These are phyloP conservation scores for Latheticus oryzae DNA, from an alignment of 2,888 invertebrate species.

Conservation along the genomic window DNA sequence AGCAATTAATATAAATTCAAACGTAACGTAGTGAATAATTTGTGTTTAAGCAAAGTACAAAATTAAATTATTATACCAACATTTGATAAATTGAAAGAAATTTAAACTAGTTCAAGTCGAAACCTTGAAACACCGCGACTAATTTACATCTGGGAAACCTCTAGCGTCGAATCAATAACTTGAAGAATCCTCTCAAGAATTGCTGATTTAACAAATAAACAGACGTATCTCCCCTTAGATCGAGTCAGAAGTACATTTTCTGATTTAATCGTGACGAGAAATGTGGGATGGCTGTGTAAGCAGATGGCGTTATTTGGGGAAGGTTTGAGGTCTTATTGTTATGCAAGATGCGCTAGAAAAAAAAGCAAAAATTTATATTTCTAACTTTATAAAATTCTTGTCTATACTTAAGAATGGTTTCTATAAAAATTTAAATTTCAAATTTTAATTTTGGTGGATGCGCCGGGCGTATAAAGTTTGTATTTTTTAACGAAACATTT, in stretches of 20 bases:
- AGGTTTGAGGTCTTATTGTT: background rate
- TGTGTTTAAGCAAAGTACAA: too few relatives aligned
- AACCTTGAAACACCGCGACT: conserved; percentile 2
- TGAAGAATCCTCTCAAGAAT: conserved; percentile 7
- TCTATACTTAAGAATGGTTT: too few relatives aligned
- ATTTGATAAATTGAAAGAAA: too few relatives aligned
- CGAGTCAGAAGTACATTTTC: background rate
- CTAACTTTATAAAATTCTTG: too few relatives aligned
- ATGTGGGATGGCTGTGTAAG: conserved; percentile 1
- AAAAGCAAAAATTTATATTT: too few relatives aligned
- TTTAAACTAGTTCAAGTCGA: too few relatives aligned
- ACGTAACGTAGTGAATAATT: too few relatives aligned
- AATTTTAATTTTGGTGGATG: background rate
- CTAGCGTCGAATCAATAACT: background rate
- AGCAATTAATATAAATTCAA: too few relatives aligned
- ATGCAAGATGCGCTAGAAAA: background rate
- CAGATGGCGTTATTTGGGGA: conserved; percentile 1
- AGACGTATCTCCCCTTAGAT: conserved; percentile 1
- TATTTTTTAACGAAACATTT: too few relatives aligned
- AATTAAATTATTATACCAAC: too few relatives aligned
- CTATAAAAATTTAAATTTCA: too few relatives aligned
- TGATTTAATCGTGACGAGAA: conserved; percentile 1
- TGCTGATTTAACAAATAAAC: conserved; percentile 5
- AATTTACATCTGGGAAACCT: background rate
- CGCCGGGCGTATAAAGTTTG: background rate